Base-by-base conservation (phyloP, 2,888 invertebrate genomes). In the Ditylenchus weischeri region DNA sequence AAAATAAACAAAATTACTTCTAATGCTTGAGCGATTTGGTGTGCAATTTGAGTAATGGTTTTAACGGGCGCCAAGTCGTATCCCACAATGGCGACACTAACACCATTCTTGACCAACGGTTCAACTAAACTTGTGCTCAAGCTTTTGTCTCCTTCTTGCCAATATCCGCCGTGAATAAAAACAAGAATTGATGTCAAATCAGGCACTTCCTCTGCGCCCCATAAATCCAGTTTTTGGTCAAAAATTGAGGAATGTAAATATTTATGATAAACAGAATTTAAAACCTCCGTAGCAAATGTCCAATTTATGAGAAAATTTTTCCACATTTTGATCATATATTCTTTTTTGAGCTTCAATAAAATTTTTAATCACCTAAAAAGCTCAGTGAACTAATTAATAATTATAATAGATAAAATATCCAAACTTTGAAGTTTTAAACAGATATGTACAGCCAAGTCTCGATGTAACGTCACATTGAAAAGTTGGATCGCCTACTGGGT, bases 151-250 rank as follows among this genome's bases (percentile, higher is more conserved):
- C 65, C 65, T 18, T 65, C 57, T 43, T 58, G 21, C 65, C 65
- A 65, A 23, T 65, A 65, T 38, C 65, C 65, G 11, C 65, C 65
- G 36, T 65, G 65, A n/a, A 65, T 8, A 7, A 48, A 57, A 49
- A 65, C 29, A 59, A 65, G 59, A 59, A 65, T 35, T 36, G 35
- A 18, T 19, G 50, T 15, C 4, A 43, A 43, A 13, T 43, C 21
- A 29, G 18, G 29, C 11, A 4, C 38, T 15, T 54, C 54, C 0
- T 29, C 38, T 57, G 57, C 18, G 8, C 65, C 65, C 65, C 65
- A 65, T 21, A 65, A 47, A 49, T 65, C 65, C n/a, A 60, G 19
- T n/a, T 10, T n/a, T 49, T 48, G 65, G 18, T 57, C 65, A 47
- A 21, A 23, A 65, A 60, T n/a, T 5, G 19, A 47, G 23, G n/a